Conservation (phyloP, 2,797 vertebrate genomes). For the Pangasius djambal region DNA sequence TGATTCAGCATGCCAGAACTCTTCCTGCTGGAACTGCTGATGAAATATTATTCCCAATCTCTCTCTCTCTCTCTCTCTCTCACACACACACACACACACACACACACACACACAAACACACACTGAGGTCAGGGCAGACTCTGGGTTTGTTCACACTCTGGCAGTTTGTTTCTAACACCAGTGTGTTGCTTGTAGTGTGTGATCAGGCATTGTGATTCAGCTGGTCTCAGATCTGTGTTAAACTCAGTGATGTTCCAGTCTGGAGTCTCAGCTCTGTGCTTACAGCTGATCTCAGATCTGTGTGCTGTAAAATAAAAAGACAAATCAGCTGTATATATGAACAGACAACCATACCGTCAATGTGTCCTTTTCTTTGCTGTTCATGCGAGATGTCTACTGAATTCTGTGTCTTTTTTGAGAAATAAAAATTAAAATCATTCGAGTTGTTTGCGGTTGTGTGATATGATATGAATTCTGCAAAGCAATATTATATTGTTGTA, state of each 20-base stretch:
- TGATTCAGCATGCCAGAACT: background rate
- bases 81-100: slow-evolving; percentile 7
- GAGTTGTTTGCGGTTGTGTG: background rate
- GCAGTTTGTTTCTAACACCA: background rate
- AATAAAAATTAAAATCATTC: background rate
- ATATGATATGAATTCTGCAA: background rate
- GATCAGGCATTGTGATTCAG: background rate
- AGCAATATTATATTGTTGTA: background rate
- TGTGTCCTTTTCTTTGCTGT: background rate
- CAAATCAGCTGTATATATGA: background rate
- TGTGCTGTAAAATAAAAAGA: slow-evolving; percentile 8
- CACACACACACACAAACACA: slow-evolving; percentile 19
- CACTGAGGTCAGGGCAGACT: slow-evolving; percentile 29
- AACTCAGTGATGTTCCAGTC: background rate
- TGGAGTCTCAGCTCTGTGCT: background rate
- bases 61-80: background rate
- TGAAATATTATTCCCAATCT: background rate
- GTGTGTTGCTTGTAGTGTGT: slow-evolving; percentile 11
- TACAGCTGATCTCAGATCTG: slow-evolving; percentile 3
- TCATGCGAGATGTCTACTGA: background rate
- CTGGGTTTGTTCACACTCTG: background rate
- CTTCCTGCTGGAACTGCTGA: background rate
- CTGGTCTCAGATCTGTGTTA: slow-evolving; percentile 33
- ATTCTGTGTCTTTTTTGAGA: background rate
- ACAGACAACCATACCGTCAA: background rate